phyloP scores from a whole-genome alignment of 2,888 invertebrate species.

The Watsonalla cultraria region DNA sequence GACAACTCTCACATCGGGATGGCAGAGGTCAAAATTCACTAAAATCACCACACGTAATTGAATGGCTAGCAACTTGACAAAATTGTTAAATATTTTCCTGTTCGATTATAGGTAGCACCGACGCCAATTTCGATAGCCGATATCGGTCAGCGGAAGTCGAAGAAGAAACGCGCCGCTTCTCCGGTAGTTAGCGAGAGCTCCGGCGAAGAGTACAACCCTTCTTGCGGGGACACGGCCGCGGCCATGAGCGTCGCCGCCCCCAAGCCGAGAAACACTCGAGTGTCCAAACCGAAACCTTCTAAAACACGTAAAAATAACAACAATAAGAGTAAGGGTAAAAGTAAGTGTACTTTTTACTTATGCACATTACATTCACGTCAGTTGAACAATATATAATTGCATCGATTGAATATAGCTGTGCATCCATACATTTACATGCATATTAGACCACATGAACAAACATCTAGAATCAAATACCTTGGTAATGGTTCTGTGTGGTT shows the following conservation, averaged over 20 bases:
- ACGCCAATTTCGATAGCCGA: constrained; percentile 59
- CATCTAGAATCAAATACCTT: too few species aligned
- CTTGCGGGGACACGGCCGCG: constrained; percentile 58
- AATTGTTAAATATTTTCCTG: background rate
- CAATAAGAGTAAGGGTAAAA: constrained; percentile 56
- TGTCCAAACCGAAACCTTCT: constrained; percentile 27
- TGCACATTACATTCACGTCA: too few species aligned
- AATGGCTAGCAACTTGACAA: too few species aligned
- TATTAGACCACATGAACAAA: too few species aligned
- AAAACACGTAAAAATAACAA: constrained; percentile 54
- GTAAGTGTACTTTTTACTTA: background rate
- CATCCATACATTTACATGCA: too few species aligned
- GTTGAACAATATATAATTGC: too few species aligned
- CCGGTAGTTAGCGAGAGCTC: constrained; percentile 66
- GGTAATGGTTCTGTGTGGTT: too few species aligned
- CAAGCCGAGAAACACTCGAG: constrained; percentile 52
- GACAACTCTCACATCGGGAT: too few species aligned
- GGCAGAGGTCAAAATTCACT: too few species aligned
- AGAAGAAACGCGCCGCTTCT: constrained; percentile 65
- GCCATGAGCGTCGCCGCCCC: constrained; percentile 66
- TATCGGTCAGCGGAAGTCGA: constrained; percentile 64
- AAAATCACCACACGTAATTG: too few species aligned
- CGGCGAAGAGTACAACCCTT: constrained; percentile 71
- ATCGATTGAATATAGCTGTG: too few species aligned
- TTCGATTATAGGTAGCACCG: constrained; percentile 30